phyloP scores from a whole-genome alignment of 2,888 invertebrate genomes.

The Orchestes rusci region DNA sequence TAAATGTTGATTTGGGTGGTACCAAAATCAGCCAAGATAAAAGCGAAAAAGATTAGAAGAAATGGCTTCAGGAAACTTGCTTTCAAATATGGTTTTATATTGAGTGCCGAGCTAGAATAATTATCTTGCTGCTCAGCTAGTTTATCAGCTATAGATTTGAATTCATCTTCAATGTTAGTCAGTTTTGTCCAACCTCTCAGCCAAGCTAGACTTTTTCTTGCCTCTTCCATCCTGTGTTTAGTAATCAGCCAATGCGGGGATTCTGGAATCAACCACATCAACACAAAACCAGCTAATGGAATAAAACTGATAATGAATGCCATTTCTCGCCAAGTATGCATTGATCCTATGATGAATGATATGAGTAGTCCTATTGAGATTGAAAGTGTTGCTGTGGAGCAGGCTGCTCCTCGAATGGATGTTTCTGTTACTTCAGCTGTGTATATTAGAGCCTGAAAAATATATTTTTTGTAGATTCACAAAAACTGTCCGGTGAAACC shows the following conservation, averaged over 20 bases:
- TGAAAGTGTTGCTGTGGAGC: conserved; percentile 67
- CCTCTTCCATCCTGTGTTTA: conserved; percentile 56
- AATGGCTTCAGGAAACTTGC: conserved; percentile 64
- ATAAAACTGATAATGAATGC: conserved; percentile 58
- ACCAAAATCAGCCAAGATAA: conserved; percentile 70
- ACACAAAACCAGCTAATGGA: conserved; percentile 55
- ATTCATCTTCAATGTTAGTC: conserved; percentile 53
- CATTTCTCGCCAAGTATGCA: conserved; percentile 63
- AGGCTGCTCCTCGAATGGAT: conserved; percentile 62
- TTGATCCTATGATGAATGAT: conserved; percentile 68
- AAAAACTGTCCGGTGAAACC: too few species aligned
- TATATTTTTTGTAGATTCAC: too few species aligned
- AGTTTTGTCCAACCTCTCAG: conserved; percentile 67
- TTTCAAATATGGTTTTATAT: conserved; percentile 45
- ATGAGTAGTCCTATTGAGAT: conserved; percentile 70
- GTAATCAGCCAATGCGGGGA: conserved; percentile 73
- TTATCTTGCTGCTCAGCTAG: neutral
- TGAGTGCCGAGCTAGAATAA: conserved; percentile 4
- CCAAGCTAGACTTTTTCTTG: conserved; percentile 65
- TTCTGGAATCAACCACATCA: conserved; percentile 67
- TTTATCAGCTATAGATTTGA: conserved; percentile 33
- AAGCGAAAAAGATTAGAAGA: conserved; percentile 56
- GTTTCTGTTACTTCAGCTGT: conserved; percentile 78
- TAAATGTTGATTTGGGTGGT: conserved; percentile 67
- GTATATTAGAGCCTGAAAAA: conserved; percentile 64